phyloP scores from a whole-genome alignment of 30 jellyfish, hydroid and myxozoan species.

The Aurelia coerulea region DNA sequence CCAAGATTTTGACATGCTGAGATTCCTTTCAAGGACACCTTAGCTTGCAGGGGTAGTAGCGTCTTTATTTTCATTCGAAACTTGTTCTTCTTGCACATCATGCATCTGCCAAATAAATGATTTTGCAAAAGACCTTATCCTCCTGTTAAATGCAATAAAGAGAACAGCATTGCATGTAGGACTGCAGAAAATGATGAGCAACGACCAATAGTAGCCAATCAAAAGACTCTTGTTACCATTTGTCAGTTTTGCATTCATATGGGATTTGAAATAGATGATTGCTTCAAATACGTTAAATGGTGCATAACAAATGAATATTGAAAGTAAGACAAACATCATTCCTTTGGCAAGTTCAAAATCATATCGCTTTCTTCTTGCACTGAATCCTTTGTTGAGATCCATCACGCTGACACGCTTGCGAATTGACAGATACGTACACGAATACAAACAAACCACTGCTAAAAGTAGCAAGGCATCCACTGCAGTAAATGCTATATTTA shows the following conservation, averaged over 20 bases:
- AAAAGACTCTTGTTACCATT: background rate
- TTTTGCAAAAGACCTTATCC: background rate
- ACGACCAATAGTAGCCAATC: conserved; percentile 6
- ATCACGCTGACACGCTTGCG: background rate
- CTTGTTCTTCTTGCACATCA: too few relatives aligned
- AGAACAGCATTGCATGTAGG: conserved; percentile 26
- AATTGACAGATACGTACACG: conserved; percentile 4
- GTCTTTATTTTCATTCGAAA: too few relatives aligned
- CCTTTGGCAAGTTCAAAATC: conserved; percentile 10
- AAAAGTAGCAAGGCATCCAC: background rate
- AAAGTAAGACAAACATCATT: background rate
- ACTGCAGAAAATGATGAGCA: background rate
- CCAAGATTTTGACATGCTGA: too few relatives aligned
- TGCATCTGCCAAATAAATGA: background rate
- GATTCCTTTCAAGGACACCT: too few relatives aligned
- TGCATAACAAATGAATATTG: conserved; percentile 7
- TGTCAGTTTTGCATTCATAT: background rate
- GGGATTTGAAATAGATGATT: background rate
- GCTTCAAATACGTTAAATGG: conserved; percentile 8
- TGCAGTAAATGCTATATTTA: background rate
- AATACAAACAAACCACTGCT: background rate
- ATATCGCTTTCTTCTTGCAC: background rate
- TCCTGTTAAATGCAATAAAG: background rate
- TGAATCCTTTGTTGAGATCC: background rate
- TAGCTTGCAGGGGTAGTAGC: too few relatives aligned